Evolutionary conservation across 2,797 vertebrate species (phyloP), one percentile per base, ranked within the genome.

Genomic region (Martes flavigula): DNA sequence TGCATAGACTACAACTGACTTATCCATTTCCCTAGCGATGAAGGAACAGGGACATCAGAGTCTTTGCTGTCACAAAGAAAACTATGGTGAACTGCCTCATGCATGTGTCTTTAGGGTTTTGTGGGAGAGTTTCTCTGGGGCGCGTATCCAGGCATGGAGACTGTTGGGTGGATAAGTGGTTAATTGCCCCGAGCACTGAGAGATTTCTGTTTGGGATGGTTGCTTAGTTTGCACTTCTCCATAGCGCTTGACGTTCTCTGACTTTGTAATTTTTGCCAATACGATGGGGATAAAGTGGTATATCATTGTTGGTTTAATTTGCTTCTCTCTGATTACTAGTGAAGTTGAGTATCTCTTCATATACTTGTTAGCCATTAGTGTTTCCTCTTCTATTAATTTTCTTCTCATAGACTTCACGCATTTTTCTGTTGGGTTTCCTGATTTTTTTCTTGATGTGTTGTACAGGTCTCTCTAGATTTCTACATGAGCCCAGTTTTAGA

Each of bases 381-480:
- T 87, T 91, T 82, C n/a, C 32, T 94, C 58, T 87, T 83, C 70
- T 73, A 35, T 48, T 93, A 70, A 84, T 96, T 94, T 96, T 96
- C 54, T 96, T 92, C 92, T 90, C 20, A 23, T 85, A 43, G 60
- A 38, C 4, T 70, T 79, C 73, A 62, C 27, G 10, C 48, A 32
- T 14, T 87, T 93, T 75, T 87, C 48, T 62, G 3, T 30, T 62
- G 79, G 12, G 58, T 90, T 94, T 96, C 82, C 54, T 93, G 70
- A 91, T 64, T 18, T 51, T 58, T 43, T 79, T 87, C 73, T 91
- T 93, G 85, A 21, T 13, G 7, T 73, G 75, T 78, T 86, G 30
- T 51, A 18, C 64, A 25, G 0, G 14, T 82, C 72, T 83, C 25
- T 91, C 48, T 91, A 58, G 64, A 23, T 54, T 48, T 30, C 18